Evolutionary conservation across 2,797 vertebrate genomes (phyloP).

Genomic region (Pseudocheirus occidentalis): DNA sequence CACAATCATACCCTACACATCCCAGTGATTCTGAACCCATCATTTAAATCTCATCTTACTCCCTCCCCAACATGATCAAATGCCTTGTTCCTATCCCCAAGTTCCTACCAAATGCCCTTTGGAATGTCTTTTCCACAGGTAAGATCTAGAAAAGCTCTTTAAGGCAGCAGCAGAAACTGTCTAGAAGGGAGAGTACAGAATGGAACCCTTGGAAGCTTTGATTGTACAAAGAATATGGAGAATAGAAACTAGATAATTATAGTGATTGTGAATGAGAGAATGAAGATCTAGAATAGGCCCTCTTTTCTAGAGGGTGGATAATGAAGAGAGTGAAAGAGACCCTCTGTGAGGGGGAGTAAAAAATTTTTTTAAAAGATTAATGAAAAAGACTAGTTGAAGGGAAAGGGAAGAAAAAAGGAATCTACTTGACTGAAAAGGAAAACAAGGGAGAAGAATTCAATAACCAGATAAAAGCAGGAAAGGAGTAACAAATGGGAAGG

Average conservation of each 20-base stretch:
- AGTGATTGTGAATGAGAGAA: neutral
- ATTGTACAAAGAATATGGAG: neutral
- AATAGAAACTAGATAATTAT: neutral
- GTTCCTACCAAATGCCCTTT: neutral
- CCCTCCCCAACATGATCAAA: neutral
- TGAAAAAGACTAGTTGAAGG: neutral
- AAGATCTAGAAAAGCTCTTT: neutral
- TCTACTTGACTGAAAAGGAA: neutral
- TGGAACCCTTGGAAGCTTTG: neutral
- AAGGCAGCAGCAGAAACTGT: neutral
- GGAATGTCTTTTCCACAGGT: neutral
- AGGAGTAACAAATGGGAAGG: neutral
- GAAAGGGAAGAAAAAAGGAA: neutral
- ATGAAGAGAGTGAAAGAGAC: neutral
- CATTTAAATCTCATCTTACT: neutral
- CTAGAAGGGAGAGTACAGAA: neutral
- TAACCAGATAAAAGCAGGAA: neutral
- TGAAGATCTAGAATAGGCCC: neutral
- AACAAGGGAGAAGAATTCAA: neutral
- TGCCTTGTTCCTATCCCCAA: neutral
- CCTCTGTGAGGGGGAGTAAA: neutral
- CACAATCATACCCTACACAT: neutral
- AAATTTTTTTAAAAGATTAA: neutral
- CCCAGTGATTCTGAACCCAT: neutral
- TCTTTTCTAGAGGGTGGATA: neutral